Evolutionary conservation across 2,888 invertebrate species (phyloP), one percentile per base, ranked within the genome.

Genomic region (Limenitis arthemis): DNA sequence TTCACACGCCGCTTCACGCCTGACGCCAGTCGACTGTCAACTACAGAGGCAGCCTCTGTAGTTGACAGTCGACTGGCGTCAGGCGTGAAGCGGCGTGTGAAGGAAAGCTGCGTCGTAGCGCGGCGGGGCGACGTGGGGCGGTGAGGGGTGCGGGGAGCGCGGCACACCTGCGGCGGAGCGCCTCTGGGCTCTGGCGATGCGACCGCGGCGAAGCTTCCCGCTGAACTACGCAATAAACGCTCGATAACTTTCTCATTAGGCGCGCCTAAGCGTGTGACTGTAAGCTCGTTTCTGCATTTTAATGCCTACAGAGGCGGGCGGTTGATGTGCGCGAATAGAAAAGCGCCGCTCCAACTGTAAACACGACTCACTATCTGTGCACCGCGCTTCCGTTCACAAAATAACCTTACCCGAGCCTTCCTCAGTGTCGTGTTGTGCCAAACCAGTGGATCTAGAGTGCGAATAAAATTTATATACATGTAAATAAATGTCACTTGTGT

Each of bases 221-320:
- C 83, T 77, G 75, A 70, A 71, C 82, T 82, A 84, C 84, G 85
- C 84, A 86, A 84, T 85, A 86, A 84, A 81, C 85, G 85, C 84
- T 86, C 84, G 82, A 86, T 86, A 86, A 84, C 83, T 85, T 85
- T 85, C 84, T 84, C 84, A 85, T 84, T 84, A 84, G 83, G 80
- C 82, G 80, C 80, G 82, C 79, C 81, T 83, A 80, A 82, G 81
- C 79, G 83, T 84, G 81, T 77, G 84, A 84, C 81, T 77, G 78
- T 79, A 84, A 85, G 83, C 81, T 83, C 77, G 77, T 77, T 77
- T 75, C 74, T 79, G 74, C 73, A 73, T 76, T 77, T 60, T 74
- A 76, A 73, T 72, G 75, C 76, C n/a, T n/a, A n/a, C n/a, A n/a
- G 71, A 70, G 72, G 74, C 65, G 75, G 65, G 65, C 65, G 73